These are phyloP conservation scores for Pollicipes pollicipes DNA, from an alignment of 1,140 invertebrate genomes.

Conservation along the genomic window DNA sequence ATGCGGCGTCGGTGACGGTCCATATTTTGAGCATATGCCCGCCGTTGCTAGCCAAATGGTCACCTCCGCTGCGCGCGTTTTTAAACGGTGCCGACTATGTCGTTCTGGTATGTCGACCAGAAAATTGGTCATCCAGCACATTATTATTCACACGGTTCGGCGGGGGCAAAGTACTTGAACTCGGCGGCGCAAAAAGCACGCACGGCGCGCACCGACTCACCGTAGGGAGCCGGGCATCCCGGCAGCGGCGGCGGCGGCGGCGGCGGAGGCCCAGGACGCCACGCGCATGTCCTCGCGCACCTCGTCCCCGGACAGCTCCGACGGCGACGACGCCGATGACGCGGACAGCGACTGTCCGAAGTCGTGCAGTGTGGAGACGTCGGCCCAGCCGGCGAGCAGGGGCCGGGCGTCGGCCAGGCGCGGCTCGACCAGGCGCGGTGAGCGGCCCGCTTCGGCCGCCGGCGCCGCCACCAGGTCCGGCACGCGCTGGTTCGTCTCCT, in stretches of 20 bases:
- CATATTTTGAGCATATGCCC: not conserved
- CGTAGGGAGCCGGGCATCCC: too few species aligned
- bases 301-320: not conserved
- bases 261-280: not conserved
- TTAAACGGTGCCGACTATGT: not conserved
- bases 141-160: not conserved
- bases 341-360: not conserved
- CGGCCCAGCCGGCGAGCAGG: not conserved
- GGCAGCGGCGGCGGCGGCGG: too few species aligned
- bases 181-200: not conserved
- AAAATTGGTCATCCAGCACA: not conserved
- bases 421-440: not conserved
- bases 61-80: not conserved
- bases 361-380: not conserved
- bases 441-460: not conserved
- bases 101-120: not conserved
- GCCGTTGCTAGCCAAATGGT: not conserved
- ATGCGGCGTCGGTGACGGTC: not conserved
- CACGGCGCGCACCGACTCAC: too few species aligned
- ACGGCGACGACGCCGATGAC: not conserved
- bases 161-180: not conserved
- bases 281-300: not conserved
- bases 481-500: not conserved
- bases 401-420: not conserved
- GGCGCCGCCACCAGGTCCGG: not conserved